Conservation (phyloP, 2,888 invertebrate species). For the Taenaris catops region DNA sequence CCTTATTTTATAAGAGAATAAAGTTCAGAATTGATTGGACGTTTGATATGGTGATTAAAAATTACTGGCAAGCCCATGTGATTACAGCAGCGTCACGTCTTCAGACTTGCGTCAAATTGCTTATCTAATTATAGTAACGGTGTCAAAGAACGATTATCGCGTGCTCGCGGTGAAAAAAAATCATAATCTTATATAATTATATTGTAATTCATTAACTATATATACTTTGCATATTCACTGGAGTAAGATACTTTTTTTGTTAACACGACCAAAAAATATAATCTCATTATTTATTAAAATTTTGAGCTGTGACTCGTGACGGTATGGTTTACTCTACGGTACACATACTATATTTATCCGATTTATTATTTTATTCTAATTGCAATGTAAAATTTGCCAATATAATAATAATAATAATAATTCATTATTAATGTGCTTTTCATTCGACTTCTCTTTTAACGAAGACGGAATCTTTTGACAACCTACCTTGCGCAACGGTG, state of each 20-base stretch:
- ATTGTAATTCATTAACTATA: constrained; percentile 9
- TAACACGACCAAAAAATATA: constrained; percentile 1
- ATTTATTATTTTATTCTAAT: too few relatives aligned
- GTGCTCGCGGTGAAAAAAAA: constrained; percentile 1
- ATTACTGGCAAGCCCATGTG: constrained; percentile 14
- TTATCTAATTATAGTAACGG: constrained; percentile 19
- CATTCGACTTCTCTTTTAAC: too few relatives aligned
- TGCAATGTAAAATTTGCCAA: too few relatives aligned
- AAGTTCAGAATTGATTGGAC: constrained; percentile 5
- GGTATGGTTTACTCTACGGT: too few relatives aligned
- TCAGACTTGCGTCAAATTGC: constrained; percentile 18
- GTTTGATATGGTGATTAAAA: constrained; percentile 9
- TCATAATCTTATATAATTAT: constrained; percentile 1
- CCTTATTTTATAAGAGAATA: background rate
- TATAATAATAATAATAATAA: too few relatives aligned
- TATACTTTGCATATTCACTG: constrained; percentile 3
- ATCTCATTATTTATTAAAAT: background rate
- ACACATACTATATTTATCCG: too few relatives aligned
- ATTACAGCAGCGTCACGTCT: constrained; percentile 17
- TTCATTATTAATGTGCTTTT: too few relatives aligned
- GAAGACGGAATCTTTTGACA: too few relatives aligned
- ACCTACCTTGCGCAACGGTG: too few relatives aligned
- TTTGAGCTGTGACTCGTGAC: too few relatives aligned
- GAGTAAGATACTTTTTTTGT: constrained; percentile 2
- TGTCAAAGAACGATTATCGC: constrained; percentile 22